phyloP scores from a whole-genome alignment of 2,888 invertebrate species.

The Macropis europaea region DNA sequence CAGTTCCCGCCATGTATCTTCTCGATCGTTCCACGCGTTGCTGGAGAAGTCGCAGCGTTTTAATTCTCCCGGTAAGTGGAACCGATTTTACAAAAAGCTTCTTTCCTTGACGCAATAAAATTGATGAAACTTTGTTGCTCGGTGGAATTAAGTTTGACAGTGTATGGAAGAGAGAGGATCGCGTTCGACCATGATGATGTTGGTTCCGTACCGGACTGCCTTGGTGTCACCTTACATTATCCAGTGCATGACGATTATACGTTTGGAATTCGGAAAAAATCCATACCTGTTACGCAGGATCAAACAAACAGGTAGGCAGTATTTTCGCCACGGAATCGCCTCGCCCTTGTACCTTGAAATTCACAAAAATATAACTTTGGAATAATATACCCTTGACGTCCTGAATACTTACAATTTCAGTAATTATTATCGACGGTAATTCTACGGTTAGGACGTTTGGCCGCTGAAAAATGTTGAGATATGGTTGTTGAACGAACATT shows the following conservation, averaged over 20 bases:
- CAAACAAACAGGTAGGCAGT: constrained; percentile 2
- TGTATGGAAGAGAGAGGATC: neutral
- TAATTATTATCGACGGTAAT: neutral
- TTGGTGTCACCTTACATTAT: constrained; percentile 71
- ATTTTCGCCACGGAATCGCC: neutral
- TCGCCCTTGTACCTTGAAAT: too few relatives aligned
- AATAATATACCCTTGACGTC: too few relatives aligned
- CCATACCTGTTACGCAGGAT: constrained; percentile 43
- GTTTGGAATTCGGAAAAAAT: constrained; percentile 64
- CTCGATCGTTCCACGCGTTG: constrained; percentile 1
- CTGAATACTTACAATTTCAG: too few relatives aligned
- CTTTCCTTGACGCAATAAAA: neutral
- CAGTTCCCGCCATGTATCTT: neutral
- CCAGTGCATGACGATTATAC: constrained; percentile 68
- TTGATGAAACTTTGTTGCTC: neutral
- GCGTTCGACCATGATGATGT: constrained; percentile 3
- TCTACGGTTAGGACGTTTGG: too few relatives aligned
- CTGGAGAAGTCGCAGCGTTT: neutral
- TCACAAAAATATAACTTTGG: too few relatives aligned
- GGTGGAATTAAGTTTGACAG: neutral
- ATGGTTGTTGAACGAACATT: constrained; percentile 3
- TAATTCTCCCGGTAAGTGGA: neutral
- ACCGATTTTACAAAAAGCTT: neutral
- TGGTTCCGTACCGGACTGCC: constrained; percentile 55
- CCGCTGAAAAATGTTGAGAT: neutral